Evolutionary conservation across 2,888 invertebrate genomes (phyloP), one percentile per base, ranked within the genome.

Genomic region (Norana najaformis): DNA sequence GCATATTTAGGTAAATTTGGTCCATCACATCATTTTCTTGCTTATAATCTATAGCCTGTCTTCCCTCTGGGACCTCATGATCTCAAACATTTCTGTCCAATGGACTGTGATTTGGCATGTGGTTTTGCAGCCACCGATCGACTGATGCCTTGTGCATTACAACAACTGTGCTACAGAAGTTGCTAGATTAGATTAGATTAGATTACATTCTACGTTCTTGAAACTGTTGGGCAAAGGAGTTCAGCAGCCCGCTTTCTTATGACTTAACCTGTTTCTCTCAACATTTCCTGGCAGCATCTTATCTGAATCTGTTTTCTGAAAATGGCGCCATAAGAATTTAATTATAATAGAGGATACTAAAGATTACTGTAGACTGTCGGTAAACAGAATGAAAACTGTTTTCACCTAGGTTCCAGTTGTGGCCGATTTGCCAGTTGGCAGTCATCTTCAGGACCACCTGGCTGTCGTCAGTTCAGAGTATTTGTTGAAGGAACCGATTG

Each of bases 381-480:
- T 38, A 35, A 88, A 35, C 36, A 38, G 20, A 37, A 88, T 11
- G 8, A 30, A 23, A 23, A 36, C 38, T 88, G 69, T 69, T 69
- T 69, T 69, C 69, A 36, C 90, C 35, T 90, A 94, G 94, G 93
- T 94, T 89, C 93, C 93, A 18, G 92, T 94, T 5, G 91, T 93
- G 30, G 92, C 92, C 11, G 93, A 94, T 89, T 91, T 94, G 35
- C 94, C 94, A 18, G 94, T 94, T 34, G 94, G 94, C 20, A 92
- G 93, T 18, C 93, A 93, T 89, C 92, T 94, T 0, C 94, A 94
- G 89, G 94, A 94, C 88, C 94, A 94, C 88, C 38, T 94, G 20
- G 91, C 91, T 5, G 88, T 91, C 30, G 88, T 90, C 37, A 90
- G 90, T 38, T 38, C 90, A 18, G 47, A 89, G 37, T 92, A 91